These are phyloP conservation scores for Sturmia bella DNA, from an alignment of 2,888 invertebrate species.

Conservation along the genomic window DNA sequence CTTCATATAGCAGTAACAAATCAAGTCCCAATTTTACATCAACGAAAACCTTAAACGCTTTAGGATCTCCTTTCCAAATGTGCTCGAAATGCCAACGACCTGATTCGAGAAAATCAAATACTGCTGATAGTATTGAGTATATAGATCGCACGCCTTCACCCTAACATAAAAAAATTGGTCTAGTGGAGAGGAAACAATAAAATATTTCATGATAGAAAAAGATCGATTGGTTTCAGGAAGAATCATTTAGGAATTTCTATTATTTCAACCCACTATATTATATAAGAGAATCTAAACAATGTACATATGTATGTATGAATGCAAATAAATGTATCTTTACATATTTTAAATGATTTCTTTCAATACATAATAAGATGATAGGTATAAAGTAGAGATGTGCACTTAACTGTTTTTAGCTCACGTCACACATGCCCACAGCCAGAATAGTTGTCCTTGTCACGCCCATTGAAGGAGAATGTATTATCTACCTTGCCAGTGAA, in stretches of 20 bases:
- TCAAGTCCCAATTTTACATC: constrained; percentile 28
- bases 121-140: constrained; percentile 79
- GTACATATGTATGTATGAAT: no score
- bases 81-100: constrained; percentile 69
- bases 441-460: no score
- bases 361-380: no score
- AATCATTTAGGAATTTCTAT: background rate
- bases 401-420: no score
- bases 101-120: constrained; percentile 70
- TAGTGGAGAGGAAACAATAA: constrained; percentile 60
- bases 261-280: no score
- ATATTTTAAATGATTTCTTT: no score
- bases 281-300: no score
- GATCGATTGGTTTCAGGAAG: constrained; percentile 37
- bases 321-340: no score
- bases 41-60: constrained; percentile 24
- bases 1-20: constrained; percentile 9
- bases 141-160: constrained; percentile 81
- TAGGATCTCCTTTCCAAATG: constrained; percentile 53
- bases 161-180: constrained; percentile 13
- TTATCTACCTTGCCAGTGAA: no score
- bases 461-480: no score
- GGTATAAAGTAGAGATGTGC: no score
- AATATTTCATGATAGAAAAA: background rate
- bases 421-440: no score